Base-by-base conservation (phyloP, 2,113 vertebrate genomes). In the Takifugu flavidus region DNA sequence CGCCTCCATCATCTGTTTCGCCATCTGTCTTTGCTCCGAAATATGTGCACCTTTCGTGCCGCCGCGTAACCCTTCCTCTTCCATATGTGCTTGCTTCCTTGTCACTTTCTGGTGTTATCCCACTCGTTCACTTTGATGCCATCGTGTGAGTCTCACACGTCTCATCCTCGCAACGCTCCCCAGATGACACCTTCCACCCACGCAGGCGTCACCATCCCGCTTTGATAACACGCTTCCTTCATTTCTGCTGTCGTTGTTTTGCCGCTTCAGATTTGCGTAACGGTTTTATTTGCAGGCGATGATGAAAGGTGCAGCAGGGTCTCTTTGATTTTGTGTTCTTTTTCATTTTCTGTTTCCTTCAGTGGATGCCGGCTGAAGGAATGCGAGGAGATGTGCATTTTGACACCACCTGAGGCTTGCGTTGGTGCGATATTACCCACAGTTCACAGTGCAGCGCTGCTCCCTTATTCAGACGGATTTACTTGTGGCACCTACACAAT, bases 11-110 rank as follows among this genome's bases (percentile, higher is more conserved):
- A 73, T 80, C 79, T 88, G 75, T 84, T 70, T 56, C 28, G 53
- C 80, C 79, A 86, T 88, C 87, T 83, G 82, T 62, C 82, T 65
- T 53, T 53, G 13, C 72, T 70, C 70, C 67, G 65, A 83, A 56
- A 84, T 80, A 78, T 71, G 83, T 46, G 11, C 62, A 29, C 43
- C 27, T 74, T 58, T 64, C 55, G 15, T 52, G 25, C 68, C 57
- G 34, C 58, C 49, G 31, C 56, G 44, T 39, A 60, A 45, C 63
- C 72, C 56, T 13, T 70, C 83, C 81, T 72, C 74, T 71, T 70
- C 47, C 28, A 0, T 3, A 15, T 27, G 52, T 46, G 26, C 43
- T 70, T 57, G 14, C 59, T 44, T 34, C 56, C 56, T 60, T 26
- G 13, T 67, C 67, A 43, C n/a, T 63, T 39, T 46, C 45, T 56